These are phyloP conservation scores for Chitala chitala DNA, from an alignment of 2,113 vertebrate genomes.

Conservation along the genomic window DNA sequence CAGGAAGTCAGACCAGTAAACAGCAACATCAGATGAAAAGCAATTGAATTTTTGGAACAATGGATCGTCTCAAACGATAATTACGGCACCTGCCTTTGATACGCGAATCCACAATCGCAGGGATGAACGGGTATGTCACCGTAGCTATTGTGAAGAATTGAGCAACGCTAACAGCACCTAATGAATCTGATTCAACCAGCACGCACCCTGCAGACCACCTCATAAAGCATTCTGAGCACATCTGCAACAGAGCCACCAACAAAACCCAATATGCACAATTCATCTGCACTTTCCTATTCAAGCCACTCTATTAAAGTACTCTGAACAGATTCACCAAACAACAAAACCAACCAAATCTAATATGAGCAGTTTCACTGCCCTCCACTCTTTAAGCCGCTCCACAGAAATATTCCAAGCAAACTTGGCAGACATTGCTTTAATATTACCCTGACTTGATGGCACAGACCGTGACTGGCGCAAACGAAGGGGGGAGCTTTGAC, in stretches of 20 bases:
- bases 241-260: neutral
- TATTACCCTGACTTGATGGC: neutral
- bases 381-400: neutral
- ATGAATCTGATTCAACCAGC: neutral
- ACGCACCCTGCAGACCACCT: no score
- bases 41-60: neutral
- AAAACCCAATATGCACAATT: neutral
- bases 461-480: neutral
- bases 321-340: neutral
- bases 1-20: no score
- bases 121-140: no score
- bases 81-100: no score
- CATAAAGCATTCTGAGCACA: neutral
- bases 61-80: no score
- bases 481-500: neutral
- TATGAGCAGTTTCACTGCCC: neutral
- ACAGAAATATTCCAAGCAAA: neutral
- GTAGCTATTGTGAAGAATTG: neutral
- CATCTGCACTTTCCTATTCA: neutral
- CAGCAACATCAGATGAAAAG: neutral
- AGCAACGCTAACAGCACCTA: neutral
- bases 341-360: neutral
- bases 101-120: no score
- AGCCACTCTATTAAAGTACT: neutral
- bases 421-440: neutral